phyloP scores from a whole-genome alignment of 2,797 vertebrate genomes.

The Apogon talboti region DNA sequence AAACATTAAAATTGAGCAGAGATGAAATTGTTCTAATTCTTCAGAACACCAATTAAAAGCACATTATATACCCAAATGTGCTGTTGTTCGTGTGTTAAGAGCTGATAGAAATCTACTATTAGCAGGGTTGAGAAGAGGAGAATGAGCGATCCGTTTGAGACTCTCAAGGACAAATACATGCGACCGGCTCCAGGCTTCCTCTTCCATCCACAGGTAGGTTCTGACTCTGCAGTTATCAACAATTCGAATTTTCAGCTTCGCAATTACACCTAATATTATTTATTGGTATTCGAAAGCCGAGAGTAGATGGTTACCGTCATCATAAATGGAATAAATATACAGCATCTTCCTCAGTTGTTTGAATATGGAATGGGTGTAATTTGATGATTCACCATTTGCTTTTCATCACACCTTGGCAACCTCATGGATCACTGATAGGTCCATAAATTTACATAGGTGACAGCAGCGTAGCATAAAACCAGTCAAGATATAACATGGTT shows the following conservation, averaged over 20 bases:
- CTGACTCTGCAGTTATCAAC: background rate
- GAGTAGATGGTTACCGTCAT: background rate
- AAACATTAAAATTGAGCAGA: background rate
- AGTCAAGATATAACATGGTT: conserved; percentile 29
- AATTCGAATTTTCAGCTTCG: background rate
- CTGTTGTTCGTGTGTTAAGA: conserved; percentile 65
- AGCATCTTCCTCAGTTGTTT: background rate
- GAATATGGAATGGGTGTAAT: conserved; percentile 2
- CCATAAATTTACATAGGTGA: conserved; percentile 17
- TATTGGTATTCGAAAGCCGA: background rate
- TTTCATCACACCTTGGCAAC: background rate
- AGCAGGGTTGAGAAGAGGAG: conserved; percentile 99
- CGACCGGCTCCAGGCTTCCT: conserved; percentile 95
- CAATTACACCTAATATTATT: background rate
- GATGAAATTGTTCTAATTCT: background rate
- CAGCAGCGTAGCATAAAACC: conserved; percentile 21
- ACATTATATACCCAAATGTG: background rate
- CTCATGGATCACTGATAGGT: conserved; percentile 10
- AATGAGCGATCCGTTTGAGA: conserved; percentile 97
- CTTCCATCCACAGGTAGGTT: conserved; percentile 97
- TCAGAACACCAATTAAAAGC: background rate
- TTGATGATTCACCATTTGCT: conserved; percentile 1
- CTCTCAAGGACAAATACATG: conserved; percentile 99
- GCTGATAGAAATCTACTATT: conserved; percentile 90
- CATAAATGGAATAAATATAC: background rate